Base-by-base conservation (phyloP, 2,113 vertebrate genomes). In the Sturnira hondurensis region DNA sequence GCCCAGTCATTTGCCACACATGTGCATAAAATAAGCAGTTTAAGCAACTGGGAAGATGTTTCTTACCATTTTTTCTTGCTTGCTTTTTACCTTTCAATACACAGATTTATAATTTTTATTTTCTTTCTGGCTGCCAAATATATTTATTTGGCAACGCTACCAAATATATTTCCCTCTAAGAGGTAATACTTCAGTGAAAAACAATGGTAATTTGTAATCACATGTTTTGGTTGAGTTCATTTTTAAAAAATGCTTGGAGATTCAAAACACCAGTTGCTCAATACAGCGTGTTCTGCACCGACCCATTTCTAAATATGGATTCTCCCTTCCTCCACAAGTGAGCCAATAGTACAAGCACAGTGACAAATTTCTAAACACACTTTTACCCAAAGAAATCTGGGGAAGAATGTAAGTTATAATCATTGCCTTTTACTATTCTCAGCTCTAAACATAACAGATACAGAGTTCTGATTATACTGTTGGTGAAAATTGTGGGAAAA, bases 1-100 rank as follows among this genome's bases (percentile, higher is more conserved):
- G 73, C 56, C 56, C 77, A 87, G 22, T 50, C 82, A 87, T 78
- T 94, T 95, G 85, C 93, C 26, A 45, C 95, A 81, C 94, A 77
- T 97, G 88, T 95, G 89, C 77, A 97, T 95, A 97, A 96, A 96
- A 96, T 92, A 96, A 52, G 61, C 89, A 87, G n/a, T 6, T 47
- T 71, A 50, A 58, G 74, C 33, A 54, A 33, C 2, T 87, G 10
- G 33, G 52, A 87, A 76, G 22, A 56, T 43, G 12, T 38, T 68
- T 81, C 54, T 94, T 20, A 36, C 20, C 24, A 33, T 82, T 33
- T 76, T 93, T 65, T 71, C 52, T 82, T 76, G 36, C 81, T 70
- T 96, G 41, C 43, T 86, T 86, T 87, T 87, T 36, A 83, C 15
- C 2, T 68, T 90, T 87, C 33, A 89, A 56, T 63, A 93, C 41